These are phyloP conservation scores for Smittia aterrima DNA, from an alignment of 2,888 invertebrate species.

Conservation along the genomic window DNA sequence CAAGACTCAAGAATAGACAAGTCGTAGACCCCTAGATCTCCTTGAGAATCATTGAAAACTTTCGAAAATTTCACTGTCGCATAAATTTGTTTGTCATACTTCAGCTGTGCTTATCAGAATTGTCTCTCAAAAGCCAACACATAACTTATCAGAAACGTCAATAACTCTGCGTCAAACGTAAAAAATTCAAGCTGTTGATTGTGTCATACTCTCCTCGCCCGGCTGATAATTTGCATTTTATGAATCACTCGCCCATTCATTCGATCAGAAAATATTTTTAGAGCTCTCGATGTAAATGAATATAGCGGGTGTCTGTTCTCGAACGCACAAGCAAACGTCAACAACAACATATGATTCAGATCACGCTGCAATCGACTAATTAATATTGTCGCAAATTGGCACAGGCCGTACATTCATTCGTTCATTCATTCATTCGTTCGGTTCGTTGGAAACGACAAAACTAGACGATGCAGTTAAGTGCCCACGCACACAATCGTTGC, in stretches of 20 bases:
- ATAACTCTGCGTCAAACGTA: not conserved
- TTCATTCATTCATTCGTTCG: not conserved
- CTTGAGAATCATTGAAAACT: too few species aligned
- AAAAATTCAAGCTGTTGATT: not conserved
- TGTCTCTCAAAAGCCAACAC: not conserved
- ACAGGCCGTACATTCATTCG: not conserved
- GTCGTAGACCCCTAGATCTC: too few species aligned
- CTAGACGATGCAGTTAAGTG: not conserved
- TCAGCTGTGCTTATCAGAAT: not conserved
- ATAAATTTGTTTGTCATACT: too few species aligned
- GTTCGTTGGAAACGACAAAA: not conserved
- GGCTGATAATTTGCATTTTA: slow-evolving; percentile 15
- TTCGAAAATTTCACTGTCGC: too few species aligned
- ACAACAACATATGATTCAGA: not conserved
- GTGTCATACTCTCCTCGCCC: not conserved
- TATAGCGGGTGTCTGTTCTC: not conserved
- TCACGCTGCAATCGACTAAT: slow-evolving; percentile 1
- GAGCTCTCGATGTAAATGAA: not conserved
- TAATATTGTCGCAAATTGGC: slow-evolving; percentile 3
- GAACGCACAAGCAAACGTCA: not conserved
- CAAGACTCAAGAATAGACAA: too few species aligned
- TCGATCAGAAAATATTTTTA: not conserved
- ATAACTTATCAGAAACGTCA: not conserved
- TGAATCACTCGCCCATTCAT: not conserved
- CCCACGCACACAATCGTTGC: not conserved